Percentiles rank a stretch among this genome's conserved stretches.
Conservation (phyloP, 2,113 vertebrate species). For the Halichoerus grypus region DNA sequence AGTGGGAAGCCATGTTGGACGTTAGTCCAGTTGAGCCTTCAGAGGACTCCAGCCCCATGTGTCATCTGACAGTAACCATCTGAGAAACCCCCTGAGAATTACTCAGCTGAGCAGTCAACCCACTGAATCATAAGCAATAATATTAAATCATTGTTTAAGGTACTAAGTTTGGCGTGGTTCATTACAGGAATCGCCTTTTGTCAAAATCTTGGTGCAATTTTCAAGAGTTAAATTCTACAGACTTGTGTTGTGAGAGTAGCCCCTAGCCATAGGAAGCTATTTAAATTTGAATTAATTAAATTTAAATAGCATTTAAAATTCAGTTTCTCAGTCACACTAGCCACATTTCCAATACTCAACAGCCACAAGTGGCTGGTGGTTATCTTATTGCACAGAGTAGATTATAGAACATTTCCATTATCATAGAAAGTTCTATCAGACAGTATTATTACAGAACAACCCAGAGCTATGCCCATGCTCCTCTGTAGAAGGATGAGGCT, state of each 20-base stretch:
- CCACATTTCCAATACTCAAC: neutral
- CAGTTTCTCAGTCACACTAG: neutral
- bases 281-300: slow-evolving; percentile 8
- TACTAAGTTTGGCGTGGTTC: neutral
- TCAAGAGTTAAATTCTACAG: slow-evolving; percentile 29
- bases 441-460: neutral
- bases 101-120: neutral
- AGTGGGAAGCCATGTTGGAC: neutral
- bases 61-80: neutral
- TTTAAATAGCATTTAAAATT: neutral
- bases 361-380: neutral
- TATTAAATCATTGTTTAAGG: neutral
- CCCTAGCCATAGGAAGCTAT: neutral
- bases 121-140: neutral
- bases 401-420: neutral
- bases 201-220: slow-evolving; percentile 22
- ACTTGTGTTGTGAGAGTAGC: neutral
- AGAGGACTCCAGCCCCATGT: neutral
- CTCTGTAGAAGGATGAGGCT: neutral
- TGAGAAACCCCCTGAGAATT: neutral
- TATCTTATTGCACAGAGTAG: neutral
- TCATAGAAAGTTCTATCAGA: neutral
- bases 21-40: neutral
- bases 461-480: neutral
- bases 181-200: neutral